Conservation (phyloP, 2,797 vertebrate species). For the Gymnodraco acuticeps region DNA sequence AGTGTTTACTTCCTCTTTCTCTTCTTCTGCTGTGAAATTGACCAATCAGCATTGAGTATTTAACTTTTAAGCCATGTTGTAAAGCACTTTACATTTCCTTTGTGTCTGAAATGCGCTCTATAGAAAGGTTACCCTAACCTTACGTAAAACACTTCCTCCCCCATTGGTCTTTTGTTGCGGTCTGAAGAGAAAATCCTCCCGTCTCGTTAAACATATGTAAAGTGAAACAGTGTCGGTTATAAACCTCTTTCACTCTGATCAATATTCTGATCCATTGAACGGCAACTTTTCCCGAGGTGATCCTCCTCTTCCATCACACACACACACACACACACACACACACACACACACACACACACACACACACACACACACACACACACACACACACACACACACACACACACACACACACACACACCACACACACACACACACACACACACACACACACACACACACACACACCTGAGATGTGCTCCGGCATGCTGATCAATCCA, state of each 20-base stretch:
- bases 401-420: too few relatives aligned
- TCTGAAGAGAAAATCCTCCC: background rate
- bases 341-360: background rate
- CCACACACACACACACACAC: too few relatives aligned
- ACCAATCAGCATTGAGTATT: too few relatives aligned
- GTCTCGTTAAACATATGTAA: background rate
- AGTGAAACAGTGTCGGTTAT: conserved; percentile 5
- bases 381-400: conserved; percentile 1
- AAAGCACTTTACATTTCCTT: too few relatives aligned
- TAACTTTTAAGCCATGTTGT: too few relatives aligned
- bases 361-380: background rate
- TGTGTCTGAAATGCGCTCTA: too few relatives aligned
- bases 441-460: too few relatives aligned
- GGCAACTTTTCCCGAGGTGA: conserved; percentile 25
- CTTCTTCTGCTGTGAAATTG: too few relatives aligned
- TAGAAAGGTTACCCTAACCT: too few relatives aligned
- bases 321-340: too few relatives aligned
- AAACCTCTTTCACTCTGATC: conserved; percentile 35
- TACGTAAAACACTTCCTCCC: too few relatives aligned
- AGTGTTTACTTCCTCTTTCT: too few relatives aligned
- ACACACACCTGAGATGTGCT: conserved; percentile 37
- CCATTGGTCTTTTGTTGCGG: background rate
- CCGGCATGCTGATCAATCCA: conserved; percentile 47
- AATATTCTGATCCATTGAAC: conserved; percentile 43
- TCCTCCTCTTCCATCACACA: conserved; percentile 7